Evolutionary conservation across 2,113 vertebrate species (phyloP).

Genomic region (Phainopepla nitens): DNA sequence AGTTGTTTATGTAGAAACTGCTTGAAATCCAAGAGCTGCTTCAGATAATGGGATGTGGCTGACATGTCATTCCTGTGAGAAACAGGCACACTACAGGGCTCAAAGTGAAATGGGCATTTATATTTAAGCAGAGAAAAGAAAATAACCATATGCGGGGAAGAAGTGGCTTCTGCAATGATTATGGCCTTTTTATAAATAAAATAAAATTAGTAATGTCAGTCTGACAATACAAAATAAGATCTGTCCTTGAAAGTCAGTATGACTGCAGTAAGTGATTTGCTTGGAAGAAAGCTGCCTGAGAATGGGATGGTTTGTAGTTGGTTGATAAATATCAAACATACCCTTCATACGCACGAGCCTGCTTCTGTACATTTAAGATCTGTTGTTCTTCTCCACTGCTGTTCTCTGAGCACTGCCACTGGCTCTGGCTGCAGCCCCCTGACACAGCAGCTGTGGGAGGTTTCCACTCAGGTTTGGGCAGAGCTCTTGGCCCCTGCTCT

Average conservation of each 20-base stretch:
- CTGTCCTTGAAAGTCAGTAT: neutral
- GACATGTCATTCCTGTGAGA: neutral
- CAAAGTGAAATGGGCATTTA: neutral
- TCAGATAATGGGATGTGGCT: neutral
- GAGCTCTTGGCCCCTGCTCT: neutral
- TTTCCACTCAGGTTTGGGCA: accelerated
- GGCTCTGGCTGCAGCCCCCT: no score
- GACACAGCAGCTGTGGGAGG: accelerated
- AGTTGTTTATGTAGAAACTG: neutral
- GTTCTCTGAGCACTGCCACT: accelerated
- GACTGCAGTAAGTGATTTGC: neutral
- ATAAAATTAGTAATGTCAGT: neutral
- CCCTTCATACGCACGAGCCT: neutral
- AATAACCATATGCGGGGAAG: neutral
- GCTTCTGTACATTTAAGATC: neutral
- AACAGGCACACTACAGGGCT: neutral
- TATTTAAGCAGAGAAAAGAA: neutral
- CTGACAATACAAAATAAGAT: neutral
- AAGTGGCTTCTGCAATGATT: neutral
- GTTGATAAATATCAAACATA: neutral
- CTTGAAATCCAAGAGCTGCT: neutral
- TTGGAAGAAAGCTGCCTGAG: neutral
- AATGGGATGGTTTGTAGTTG: neutral
- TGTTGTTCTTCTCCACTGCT: no score
- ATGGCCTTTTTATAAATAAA: neutral